Evolutionary conservation across 1,140 invertebrate species (phyloP), one percentile per base, ranked within the genome.

Genomic region (Meloidogyne floridensis): DNA sequence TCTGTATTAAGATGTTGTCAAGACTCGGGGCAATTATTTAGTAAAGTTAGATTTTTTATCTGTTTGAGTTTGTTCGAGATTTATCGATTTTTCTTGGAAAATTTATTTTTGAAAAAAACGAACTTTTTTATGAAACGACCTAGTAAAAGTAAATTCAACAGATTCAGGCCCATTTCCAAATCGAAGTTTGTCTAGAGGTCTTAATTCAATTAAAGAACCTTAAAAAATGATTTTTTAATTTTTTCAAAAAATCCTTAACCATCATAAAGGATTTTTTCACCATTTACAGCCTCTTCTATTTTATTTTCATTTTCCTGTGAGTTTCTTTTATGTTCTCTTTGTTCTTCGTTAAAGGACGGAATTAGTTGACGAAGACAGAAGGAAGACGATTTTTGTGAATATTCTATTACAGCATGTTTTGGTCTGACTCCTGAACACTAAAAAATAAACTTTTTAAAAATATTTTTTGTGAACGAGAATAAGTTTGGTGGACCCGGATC

Each of bases 401-500:
- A 84, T 72, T 84, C 84, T 51, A 84, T 83, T 18, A 84, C 42
- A 8, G 84, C 84, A 75, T 84, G 84, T 54, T 51, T 53, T n/a
- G 75, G n/a, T 13, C 72, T 70, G 18, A 84, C 80, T 18, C 77
- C 65, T 2, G 74, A 11, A 13, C 74, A 54, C 83, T 84, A 2
- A 77, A 59, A 71, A n/a, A n/a, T n/a, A 72, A 76, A 9, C 5
- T 73, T 15, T 80, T 76, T n/a, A n/a, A n/a, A n/a, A n/a, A n/a
- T n/a, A n/a, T n/a, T n/a, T n/a, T n/a, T n/a, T n/a, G n/a, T n/a
- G n/a, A n/a, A n/a, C n/a, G n/a, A n/a, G n/a, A n/a, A n/a, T n/a
- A n/a, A n/a, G n/a, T n/a, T n/a, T n/a, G n/a, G n/a, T n/a, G n/a
- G n/a, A n/a, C n/a, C n/a, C n/a, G n/a, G n/a, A n/a, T n/a, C n/a